Conservation (phyloP, 1,140 invertebrate genomes). For the Pomacea maculata region DNA sequence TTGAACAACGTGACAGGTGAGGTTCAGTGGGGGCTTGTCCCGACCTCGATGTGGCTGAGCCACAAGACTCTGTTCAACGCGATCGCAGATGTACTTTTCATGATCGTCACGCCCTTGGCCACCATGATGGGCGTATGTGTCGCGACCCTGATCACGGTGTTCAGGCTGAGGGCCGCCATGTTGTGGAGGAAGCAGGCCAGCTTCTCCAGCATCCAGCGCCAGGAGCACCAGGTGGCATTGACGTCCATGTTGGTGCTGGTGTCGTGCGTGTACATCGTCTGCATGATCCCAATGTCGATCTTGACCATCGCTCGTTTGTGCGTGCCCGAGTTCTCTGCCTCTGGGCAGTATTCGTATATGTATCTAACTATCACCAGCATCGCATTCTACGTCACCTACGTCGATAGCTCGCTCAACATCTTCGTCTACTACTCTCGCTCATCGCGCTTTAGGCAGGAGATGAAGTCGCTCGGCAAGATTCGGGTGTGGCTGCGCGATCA, state of each 20-base stretch:
- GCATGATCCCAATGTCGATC: too few relatives aligned
- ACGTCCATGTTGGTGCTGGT: conserved; percentile 12
- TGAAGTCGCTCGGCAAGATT: too few relatives aligned
- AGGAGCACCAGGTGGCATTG: conserved; percentile 1
- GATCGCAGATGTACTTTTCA: neutral
- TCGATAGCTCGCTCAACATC: neutral
- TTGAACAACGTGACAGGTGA: neutral
- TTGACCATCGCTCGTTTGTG: too few relatives aligned
- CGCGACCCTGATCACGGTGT: conserved; percentile 9
- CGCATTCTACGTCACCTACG: too few relatives aligned
- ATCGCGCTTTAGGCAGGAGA: too few relatives aligned
- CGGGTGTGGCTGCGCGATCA: too few relatives aligned
- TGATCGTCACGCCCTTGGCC: conserved; percentile 13
- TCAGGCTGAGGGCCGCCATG: conserved; percentile 2
- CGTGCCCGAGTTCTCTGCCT: too few relatives aligned
- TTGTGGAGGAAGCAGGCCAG: neutral
- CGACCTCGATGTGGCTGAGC: neutral
- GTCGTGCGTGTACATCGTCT: conserved; percentile 9
- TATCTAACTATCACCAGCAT: too few relatives aligned
- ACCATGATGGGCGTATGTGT: conserved; percentile 9
- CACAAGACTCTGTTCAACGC: conserved; percentile 1
- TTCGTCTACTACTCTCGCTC: neutral
- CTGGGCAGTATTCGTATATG: too few relatives aligned
- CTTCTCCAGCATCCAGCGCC: neutral
- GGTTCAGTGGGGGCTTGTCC: neutral